These are phyloP conservation scores for Phortica variegata DNA, from an alignment of 1,140 invertebrate species.

Conservation along the genomic window DNA sequence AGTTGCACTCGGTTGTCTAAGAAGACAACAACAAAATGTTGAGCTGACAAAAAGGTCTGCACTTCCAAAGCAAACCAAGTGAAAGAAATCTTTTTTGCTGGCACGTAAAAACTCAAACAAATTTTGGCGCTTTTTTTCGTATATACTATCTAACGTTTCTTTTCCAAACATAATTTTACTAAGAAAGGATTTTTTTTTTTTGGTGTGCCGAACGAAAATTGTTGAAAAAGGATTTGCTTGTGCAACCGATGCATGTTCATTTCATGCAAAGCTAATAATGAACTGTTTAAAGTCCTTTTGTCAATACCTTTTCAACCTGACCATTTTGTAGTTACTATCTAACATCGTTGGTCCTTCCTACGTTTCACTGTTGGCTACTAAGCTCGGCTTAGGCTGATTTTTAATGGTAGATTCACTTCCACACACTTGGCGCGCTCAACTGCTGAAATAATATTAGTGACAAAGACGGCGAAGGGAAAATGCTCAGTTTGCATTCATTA, in stretches of 20 bases:
- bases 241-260: slow-evolving; percentile 32
- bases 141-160: too few relatives aligned
- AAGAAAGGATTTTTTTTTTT: slow-evolving; percentile 41
- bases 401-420: too few relatives aligned
- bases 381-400: slow-evolving; percentile 42
- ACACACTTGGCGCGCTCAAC: too few relatives aligned
- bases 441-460: too few relatives aligned
- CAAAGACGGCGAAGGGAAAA: too few relatives aligned
- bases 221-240: slow-evolving; percentile 36
- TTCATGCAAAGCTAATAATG: slow-evolving; percentile 40
- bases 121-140: slow-evolving; percentile 43
- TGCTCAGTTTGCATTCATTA: too few relatives aligned
- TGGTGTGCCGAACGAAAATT: slow-evolving; percentile 7
- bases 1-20: slow-evolving; percentile 35
- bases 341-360: slow-evolving; percentile 29
- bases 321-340: slow-evolving; percentile 48
- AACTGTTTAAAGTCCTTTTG: slow-evolving; percentile 10
- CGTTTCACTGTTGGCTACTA: slow-evolving; percentile 8
- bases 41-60: too few relatives aligned
- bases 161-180: slow-evolving; percentile 28
- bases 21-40: too few relatives aligned
- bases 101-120: slow-evolving; percentile 5
- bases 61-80: slow-evolving; percentile 18
- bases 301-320: slow-evolving; percentile 17
- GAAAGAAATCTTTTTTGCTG: slow-evolving; percentile 12